Evolutionary conservation across 2,888 invertebrate species (phyloP).

Genomic region (Selenia dentaria): DNA sequence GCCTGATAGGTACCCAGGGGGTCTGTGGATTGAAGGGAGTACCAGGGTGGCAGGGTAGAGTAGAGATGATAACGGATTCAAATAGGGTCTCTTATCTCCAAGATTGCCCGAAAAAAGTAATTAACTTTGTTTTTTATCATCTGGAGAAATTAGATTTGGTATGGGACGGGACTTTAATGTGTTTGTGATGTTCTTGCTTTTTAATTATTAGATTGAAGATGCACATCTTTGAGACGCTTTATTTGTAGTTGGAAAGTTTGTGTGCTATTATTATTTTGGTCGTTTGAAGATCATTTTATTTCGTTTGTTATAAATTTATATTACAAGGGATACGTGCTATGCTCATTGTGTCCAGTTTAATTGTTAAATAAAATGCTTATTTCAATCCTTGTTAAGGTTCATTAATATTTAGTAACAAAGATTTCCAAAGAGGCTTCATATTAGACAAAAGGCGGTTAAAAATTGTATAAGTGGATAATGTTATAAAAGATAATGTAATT

Average conservation of each 20-base stretch:
- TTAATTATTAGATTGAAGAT: slow-evolving; percentile 68
- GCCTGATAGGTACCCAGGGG: slow-evolving; percentile 63
- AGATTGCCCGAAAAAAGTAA: slow-evolving; percentile 74
- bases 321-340: no score
- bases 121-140: slow-evolving; percentile 70
- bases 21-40: slow-evolving; percentile 65
- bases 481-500: no score
- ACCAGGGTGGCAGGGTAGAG: slow-evolving; percentile 52
- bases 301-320: no score
- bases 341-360: no score
- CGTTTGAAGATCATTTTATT: slow-evolving; percentile 1
- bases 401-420: no score
- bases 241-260: slow-evolving; percentile 13
- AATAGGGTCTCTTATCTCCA: slow-evolving; percentile 74
- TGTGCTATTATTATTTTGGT: slow-evolving; percentile 2
- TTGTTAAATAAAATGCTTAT: no score
- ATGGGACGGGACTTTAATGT: slow-evolving; percentile 64
- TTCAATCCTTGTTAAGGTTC: no score
- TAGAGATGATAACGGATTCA: slow-evolving; percentile 74
- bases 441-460: no score
- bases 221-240: slow-evolving; percentile 38
- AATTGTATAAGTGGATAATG: no score
- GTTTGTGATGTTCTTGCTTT: slow-evolving; percentile 62
- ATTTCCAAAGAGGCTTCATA: no score
- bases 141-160: slow-evolving; percentile 71